Conservation (phyloP, 2,113 vertebrate genomes). For the Hyla sarda region DNA sequence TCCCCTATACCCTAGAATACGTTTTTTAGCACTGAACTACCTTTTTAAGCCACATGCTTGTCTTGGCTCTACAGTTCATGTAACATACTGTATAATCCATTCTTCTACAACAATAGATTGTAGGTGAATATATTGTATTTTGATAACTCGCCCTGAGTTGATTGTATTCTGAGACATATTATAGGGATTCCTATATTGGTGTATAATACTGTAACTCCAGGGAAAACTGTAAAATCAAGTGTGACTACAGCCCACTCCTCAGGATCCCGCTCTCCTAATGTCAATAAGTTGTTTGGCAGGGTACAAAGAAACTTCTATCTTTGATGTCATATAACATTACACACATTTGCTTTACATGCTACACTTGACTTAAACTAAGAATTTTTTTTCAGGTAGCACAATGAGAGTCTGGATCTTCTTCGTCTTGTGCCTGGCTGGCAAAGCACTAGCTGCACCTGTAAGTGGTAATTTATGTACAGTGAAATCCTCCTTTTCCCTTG, state of each 20-base stretch:
- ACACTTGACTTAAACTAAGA: not conserved
- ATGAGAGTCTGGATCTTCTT: slow-evolving; percentile 96
- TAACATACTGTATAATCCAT: not conserved
- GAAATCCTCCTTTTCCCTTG: not conserved
- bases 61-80: not conserved
- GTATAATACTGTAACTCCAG: no score
- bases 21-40: no score
- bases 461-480: slow-evolving; percentile 66
- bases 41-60: not conserved
- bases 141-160: no score
- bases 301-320: no score
- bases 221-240: not conserved
- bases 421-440: slow-evolving; percentile 91
- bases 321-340: not conserved
- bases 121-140: no score
- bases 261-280: no score
- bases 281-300: no score
- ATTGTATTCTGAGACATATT: no score
- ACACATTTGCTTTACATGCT: not conserved
- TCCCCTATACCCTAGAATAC: no score
- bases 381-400: slow-evolving; percentile 70
- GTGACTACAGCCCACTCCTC: not conserved
- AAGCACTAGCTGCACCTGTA: slow-evolving; percentile 88
- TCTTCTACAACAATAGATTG: no score
- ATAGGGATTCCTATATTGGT: no score